A percentile compares a stretch with the other conserved stretches of the same genome.
These are phyloP conservation scores for Nemopilema nomurai DNA, from an alignment of 30 jellyfish, hydroid and myxozoan genomes.

Conservation along the genomic window DNA sequence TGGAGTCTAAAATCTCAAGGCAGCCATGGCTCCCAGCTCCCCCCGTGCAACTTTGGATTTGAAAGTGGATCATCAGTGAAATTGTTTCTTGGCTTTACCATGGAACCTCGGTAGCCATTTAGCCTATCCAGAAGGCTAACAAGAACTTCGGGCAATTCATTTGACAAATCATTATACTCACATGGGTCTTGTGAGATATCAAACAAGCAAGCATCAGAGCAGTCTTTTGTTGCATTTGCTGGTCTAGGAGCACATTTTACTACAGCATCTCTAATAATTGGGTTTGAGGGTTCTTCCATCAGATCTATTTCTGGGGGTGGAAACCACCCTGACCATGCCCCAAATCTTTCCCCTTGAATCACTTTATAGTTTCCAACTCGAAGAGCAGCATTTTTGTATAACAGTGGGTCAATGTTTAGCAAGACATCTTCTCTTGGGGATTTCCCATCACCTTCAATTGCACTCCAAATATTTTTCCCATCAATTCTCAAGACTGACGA, in stretches of 20 bases:
- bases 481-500: conserved; percentile 42
- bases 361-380: conserved; percentile 84
- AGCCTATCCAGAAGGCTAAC: conserved; percentile 49
- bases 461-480: conserved; percentile 80
- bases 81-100: conserved; percentile 69
- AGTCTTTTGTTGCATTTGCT: conserved; percentile 51
- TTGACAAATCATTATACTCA: conserved; percentile 75
- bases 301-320: conserved; percentile 75
- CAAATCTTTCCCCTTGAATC: conserved; percentile 52
- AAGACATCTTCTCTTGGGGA: conserved; percentile 87
- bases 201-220: conserved; percentile 74
- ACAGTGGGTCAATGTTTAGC: conserved; percentile 82
- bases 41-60: conserved; percentile 87
- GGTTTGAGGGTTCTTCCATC: background rate
- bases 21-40: conserved; percentile 91
- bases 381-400: conserved; percentile 79
- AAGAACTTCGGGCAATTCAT: conserved; percentile 56
- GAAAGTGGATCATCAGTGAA: conserved; percentile 71
- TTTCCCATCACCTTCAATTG: conserved; percentile 21
- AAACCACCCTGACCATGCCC: conserved; percentile 89
- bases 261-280: conserved; percentile 35
- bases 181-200: conserved; percentile 80
- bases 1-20: no score
- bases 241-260: conserved; percentile 79
- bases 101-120: conserved; percentile 40